Conservation (phyloP, 2,888 invertebrate species). For the Girardia tigrina region DNA sequence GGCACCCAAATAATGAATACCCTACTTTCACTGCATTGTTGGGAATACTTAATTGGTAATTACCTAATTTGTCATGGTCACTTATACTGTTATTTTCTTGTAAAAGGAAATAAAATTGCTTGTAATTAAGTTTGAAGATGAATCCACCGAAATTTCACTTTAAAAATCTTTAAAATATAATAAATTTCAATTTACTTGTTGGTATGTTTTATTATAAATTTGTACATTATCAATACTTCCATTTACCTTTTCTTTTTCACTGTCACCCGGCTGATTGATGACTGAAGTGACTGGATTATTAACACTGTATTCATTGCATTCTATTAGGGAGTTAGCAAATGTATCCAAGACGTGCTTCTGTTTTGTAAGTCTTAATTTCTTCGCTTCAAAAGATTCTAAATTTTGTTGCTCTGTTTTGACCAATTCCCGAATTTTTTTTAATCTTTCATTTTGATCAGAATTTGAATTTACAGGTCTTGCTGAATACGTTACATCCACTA, state of each 20-base stretch:
- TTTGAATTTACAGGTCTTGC: background rate
- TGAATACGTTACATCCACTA: background rate
- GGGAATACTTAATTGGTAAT: no score
- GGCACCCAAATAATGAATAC: no score
- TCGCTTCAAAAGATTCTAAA: constrained; percentile 10
- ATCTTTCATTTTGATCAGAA: constrained; percentile 11
- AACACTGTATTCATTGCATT: constrained; percentile 29
- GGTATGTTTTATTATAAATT: no score
- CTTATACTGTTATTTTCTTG: no score
- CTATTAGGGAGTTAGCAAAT: constrained; percentile 40
- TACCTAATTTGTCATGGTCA: no score
- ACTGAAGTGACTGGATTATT: background rate
- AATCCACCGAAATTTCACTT: no score
- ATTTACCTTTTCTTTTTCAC: background rate
- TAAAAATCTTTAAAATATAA: no score
- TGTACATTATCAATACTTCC: no score
- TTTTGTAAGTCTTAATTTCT: constrained; percentile 38
- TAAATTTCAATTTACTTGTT: no score
- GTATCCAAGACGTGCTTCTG: constrained; percentile 45
- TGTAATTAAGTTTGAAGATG: no score
- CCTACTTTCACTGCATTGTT: no score
- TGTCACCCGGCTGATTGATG: background rate
- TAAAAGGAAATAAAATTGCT: no score
- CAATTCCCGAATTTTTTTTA: background rate
- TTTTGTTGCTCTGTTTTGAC: background rate